Conservation (phyloP, 2,888 invertebrate species). For the Chelonus formosanus region DNA sequence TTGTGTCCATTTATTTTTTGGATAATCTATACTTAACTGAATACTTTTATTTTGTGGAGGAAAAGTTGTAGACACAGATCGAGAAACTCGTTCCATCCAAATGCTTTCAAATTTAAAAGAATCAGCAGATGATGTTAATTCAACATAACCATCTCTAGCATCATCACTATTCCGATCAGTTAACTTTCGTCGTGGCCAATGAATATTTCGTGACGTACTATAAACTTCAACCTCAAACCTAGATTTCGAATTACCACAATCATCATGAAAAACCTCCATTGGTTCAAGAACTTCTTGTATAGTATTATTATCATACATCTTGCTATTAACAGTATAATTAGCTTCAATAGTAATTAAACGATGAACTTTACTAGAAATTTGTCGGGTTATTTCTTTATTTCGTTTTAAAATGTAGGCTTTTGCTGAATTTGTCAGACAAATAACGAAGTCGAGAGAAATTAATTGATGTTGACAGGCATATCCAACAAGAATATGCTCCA, state of each 20-base stretch:
- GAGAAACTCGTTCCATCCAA: slow-evolving; percentile 69
- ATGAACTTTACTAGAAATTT: slow-evolving; percentile 47
- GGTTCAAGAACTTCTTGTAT: too few species aligned
- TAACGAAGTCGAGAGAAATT: slow-evolving; percentile 72
- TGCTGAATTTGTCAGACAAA: slow-evolving; percentile 71
- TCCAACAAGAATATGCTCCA: slow-evolving; percentile 68
- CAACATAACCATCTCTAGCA: slow-evolving; percentile 74
- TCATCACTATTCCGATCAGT: slow-evolving; percentile 67
- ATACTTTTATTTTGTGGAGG: slow-evolving; percentile 58
- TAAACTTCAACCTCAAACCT: slow-evolving; percentile 71
- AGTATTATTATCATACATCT: too few species aligned
- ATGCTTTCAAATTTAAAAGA: slow-evolving; percentile 69
- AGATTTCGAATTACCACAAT: slow-evolving; percentile 67
- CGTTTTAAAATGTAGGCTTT: slow-evolving; percentile 60
- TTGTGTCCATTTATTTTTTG: slow-evolving; percentile 60
- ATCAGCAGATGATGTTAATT: slow-evolving; percentile 67
- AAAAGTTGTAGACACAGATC: slow-evolving; percentile 68
- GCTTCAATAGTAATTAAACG: slow-evolving; percentile 65
- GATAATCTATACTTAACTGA: slow-evolving; percentile 59
- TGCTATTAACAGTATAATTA: too few species aligned
- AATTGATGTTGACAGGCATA: slow-evolving; percentile 71
- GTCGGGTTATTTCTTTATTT: slow-evolving; percentile 46
- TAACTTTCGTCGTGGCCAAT: slow-evolving; percentile 34
- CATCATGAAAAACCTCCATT: slow-evolving; percentile 11
- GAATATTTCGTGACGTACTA: slow-evolving; percentile 30